Conservation (phyloP, 2,113 vertebrate species). For the Trematomus loennbergii region DNA sequence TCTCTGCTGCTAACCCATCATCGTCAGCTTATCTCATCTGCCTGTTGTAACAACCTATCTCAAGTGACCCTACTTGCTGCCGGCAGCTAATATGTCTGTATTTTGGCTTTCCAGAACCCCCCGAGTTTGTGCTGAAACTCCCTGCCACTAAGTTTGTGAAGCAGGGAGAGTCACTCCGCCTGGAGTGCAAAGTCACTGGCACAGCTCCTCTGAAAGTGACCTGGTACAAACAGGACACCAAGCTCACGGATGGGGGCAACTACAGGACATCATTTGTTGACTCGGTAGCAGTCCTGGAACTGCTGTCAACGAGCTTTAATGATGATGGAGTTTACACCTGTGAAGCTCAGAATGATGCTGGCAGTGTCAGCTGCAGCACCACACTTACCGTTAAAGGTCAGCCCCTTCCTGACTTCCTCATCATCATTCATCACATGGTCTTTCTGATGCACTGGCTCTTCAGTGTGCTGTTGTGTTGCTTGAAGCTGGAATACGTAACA, state of each 20-base stretch:
- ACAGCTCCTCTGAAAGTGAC: conserved; percentile 90
- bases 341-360: conserved; percentile 95
- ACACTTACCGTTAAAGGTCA: conserved; percentile 96
- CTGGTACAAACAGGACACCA: conserved; percentile 96
- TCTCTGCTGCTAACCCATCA: conserved; percentile 46
- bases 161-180: conserved; percentile 87
- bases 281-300: conserved; percentile 90
- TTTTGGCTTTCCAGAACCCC: conserved; percentile 93
- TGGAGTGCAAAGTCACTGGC: conserved; percentile 96
- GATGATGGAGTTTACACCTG: conserved; percentile 96
- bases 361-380: conserved; percentile 94
- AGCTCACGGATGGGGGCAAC: conserved; percentile 88
- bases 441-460: conserved; percentile 37
- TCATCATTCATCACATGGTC: conserved; percentile 17
- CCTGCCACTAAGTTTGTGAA: conserved; percentile 91
- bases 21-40: conserved; percentile 42
- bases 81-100: conserved; percentile 68
- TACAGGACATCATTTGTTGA: conserved; percentile 91
- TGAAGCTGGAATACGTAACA: conserved; percentile 64
- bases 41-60: conserved; percentile 30
- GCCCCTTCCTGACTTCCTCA: conserved; percentile 53
- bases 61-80: conserved; percentile 30
- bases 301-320: conserved; percentile 86
- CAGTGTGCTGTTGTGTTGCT: conserved; percentile 24
- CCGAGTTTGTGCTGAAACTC: conserved; percentile 95